These are phyloP conservation scores for Spilarctia lutea DNA, from an alignment of 2,888 invertebrate species.

Conservation along the genomic window DNA sequence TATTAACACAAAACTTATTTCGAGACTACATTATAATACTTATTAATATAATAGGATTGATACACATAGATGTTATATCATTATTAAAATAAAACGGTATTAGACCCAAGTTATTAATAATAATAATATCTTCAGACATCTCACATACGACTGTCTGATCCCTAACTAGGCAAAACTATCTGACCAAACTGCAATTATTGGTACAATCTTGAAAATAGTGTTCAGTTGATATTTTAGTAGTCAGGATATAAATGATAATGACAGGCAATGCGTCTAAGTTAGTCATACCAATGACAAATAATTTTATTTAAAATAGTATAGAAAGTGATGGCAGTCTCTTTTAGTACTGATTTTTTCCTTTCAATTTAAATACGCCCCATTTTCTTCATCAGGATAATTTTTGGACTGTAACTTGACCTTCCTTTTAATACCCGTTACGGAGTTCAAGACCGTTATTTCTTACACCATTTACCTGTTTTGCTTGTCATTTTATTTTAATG, in stretches of 20 bases:
- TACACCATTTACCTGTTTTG: neutral
- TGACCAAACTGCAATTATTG: neutral
- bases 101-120: slow-evolving; percentile 3
- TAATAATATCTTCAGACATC: too few species aligned
- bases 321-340: too few species aligned
- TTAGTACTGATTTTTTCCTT: too few species aligned
- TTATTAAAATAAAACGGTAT: slow-evolving; percentile 1
- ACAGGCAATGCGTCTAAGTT: slow-evolving; percentile 9
- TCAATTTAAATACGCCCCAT: too few species aligned
- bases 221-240: slow-evolving; percentile 16
- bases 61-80: neutral
- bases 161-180: too few species aligned
- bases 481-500: neutral
- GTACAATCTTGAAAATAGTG: slow-evolving; percentile 11
- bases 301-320: neutral
- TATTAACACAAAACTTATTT: neutral
- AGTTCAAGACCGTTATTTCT: neutral
- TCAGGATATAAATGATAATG: slow-evolving; percentile 4
- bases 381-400: too few species aligned
- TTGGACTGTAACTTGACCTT: neutral
- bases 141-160: too few species aligned
- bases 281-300: neutral
- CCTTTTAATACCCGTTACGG: neutral
- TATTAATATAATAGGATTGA: slow-evolving; percentile 2
- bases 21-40: neutral